Percentiles rank a stretch among this genome's conserved stretches.
Conservation (phyloP, 2,797 vertebrate species). For the Epinephelus awoara region DNA sequence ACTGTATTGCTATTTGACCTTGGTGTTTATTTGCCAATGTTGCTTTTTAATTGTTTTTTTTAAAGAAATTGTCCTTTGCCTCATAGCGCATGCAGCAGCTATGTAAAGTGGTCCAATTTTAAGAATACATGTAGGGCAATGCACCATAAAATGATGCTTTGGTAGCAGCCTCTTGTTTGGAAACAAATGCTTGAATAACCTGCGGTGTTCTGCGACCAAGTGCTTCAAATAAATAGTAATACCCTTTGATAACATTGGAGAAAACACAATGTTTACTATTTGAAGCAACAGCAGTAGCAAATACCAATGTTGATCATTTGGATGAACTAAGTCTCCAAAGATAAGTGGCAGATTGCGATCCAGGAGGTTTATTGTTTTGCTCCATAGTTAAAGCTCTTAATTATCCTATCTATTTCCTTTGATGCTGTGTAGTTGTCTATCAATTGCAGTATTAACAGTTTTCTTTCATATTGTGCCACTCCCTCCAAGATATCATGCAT, state of each 20-base stretch:
- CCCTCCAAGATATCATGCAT: conserved; percentile 41
- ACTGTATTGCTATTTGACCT: conserved; percentile 6
- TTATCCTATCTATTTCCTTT: conserved; percentile 27
- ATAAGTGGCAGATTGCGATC: not conserved
- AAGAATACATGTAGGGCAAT: conserved; percentile 31
- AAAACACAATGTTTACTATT: conserved; percentile 19
- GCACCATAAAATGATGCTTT: conserved; percentile 44
- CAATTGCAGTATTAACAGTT: conserved; percentile 15
- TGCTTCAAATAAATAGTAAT: conserved; percentile 27
- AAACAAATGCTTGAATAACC: conserved; percentile 39
- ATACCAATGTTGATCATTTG: conserved; percentile 24
- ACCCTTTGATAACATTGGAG: not conserved
- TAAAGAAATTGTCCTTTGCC: conserved; percentile 35
- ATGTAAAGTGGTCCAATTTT: conserved; percentile 41
- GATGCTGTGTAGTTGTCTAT: not conserved
- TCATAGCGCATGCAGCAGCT: conserved; percentile 25
- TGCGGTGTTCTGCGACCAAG: conserved; percentile 7
- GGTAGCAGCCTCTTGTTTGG: conserved; percentile 26
- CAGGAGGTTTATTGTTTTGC: conserved; percentile 38
- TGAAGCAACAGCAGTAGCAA: conserved; percentile 27
- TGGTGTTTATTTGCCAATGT: conserved; percentile 37
- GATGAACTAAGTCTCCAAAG: conserved; percentile 34
- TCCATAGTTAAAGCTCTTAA: conserved; percentile 42
- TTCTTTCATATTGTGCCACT: conserved; percentile 36
- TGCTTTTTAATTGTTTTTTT: conserved; percentile 39